Evolutionary conservation across 1,140 invertebrate species (phyloP).

Genomic region (Drosophila asahinai): DNA sequence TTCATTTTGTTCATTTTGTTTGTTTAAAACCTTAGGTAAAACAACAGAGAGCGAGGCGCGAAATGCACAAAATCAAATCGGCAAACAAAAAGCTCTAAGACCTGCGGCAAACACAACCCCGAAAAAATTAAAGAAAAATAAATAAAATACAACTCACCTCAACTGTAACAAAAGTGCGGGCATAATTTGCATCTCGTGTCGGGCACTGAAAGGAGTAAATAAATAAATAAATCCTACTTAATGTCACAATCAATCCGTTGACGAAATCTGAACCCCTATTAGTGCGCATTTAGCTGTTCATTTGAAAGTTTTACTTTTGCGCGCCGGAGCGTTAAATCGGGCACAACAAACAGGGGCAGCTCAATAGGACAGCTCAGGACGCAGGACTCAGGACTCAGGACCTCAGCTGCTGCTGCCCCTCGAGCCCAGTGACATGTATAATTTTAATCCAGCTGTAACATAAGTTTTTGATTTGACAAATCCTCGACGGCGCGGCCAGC

Average conservation of each 20-base stretch:
- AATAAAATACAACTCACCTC: constrained; percentile 13
- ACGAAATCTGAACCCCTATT: constrained; percentile 80
- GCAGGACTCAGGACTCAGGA: constrained; percentile 36
- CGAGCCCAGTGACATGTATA: constrained; percentile 75
- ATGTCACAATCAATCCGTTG: constrained; percentile 84
- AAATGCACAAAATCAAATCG: constrained; percentile 67
- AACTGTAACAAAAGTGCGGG: constrained; percentile 68
- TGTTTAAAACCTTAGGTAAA: constrained; percentile 62
- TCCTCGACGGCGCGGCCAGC: constrained; percentile 40
- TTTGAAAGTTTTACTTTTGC: constrained; percentile 83
- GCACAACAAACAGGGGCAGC: constrained; percentile 51
- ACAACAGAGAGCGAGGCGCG: constrained; percentile 8
- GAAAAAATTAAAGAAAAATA: neutral
- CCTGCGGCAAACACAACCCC: constrained; percentile 46
- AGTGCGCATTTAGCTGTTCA: constrained; percentile 85
- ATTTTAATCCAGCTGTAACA: constrained; percentile 84
- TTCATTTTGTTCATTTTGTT: constrained; percentile 53
- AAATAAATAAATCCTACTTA: constrained; percentile 85
- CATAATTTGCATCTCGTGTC: constrained; percentile 77
- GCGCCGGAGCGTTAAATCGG: constrained; percentile 84
- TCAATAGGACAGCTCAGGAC: constrained; percentile 12
- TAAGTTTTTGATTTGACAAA: constrained; percentile 84
- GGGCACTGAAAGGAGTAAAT: constrained; percentile 70
- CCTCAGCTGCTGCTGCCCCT: constrained; percentile 39
- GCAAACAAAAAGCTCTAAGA: constrained; percentile 45